Conservation (phyloP, 64 coral and sea anemone genomes). For the Catalaphyllia jardinei region DNA sequence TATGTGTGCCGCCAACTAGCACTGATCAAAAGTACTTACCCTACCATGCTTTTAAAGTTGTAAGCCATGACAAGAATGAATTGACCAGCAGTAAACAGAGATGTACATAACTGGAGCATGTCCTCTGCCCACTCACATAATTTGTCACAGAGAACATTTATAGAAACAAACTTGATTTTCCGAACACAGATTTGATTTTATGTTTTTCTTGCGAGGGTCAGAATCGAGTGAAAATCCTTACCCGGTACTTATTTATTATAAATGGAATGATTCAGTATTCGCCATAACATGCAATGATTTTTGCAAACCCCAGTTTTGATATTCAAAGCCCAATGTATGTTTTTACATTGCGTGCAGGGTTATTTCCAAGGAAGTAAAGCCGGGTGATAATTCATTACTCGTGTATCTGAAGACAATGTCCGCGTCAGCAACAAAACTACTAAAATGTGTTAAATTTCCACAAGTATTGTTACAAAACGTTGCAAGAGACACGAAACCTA, state of each 20-base stretch:
- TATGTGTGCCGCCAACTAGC: too few species aligned
- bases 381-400: not conserved
- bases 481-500: not conserved
- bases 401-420: not conserved
- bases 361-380: too few species aligned
- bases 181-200: not conserved
- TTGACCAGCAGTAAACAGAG: too few species aligned
- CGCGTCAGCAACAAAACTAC: not conserved
- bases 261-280: not conserved
- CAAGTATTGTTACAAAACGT: not conserved
- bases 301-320: not conserved
- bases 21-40: too few species aligned
- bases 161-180: not conserved
- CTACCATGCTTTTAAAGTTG: too few species aligned
- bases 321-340: not conserved
- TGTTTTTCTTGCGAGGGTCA: not conserved
- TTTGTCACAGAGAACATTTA: not conserved
- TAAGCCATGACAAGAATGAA: too few species aligned
- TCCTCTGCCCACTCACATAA: not conserved
- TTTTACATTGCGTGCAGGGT: not conserved
- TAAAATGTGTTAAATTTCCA: not conserved
- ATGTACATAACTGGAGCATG: too few species aligned
- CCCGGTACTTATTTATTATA: not conserved
- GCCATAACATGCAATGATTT: not conserved
- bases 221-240: not conserved